Base-by-base conservation (phyloP, 2,888 invertebrate species). In the Archaeoteleia sp. region DNA sequence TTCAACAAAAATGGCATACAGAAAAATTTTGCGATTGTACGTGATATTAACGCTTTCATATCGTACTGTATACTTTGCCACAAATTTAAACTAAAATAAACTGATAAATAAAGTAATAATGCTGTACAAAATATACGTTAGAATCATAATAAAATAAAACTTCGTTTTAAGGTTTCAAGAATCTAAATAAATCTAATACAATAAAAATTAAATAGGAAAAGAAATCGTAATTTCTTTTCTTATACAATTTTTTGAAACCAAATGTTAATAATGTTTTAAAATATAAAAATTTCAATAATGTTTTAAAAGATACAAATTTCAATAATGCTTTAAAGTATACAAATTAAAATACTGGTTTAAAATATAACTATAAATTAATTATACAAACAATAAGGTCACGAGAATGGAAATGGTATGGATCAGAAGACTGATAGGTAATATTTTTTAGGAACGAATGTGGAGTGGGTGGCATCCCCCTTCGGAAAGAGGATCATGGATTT, bases 401-500 rank as follows among this genome's bases (percentile, higher is more conserved):
- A 72, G 76, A 74, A 74, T 75, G 76, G 73, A 74, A 77, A 74
- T 73, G 73, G 70, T 66, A 37, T 57, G 78, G 77, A 78, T 78
- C 63, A 62, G 58, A 53, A 78, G 78, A 79, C 74, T 66, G 78
- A 79, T 61, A 29, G 71, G 67, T 68, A 51, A 45, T 27, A 27
- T 68, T 68, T 62, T 29, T 1, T 39, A 45, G 71, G 71, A 68
- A 57, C 45, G 55, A 68, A 58, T 48, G 54, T 51, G 61, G 62
- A 62, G 54, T 62, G 68, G 68, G 40, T 15, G 70, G 67, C 70
- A 82, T 78, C 83, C 83, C 83, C 83, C 82, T 76, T 65, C 71
- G 78, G 82, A 81, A 82, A 80, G 69, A 76, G 81, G 81, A 67
- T 78, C 80, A 82, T 69, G 83, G 83, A 83, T 71, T 69, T 77